Evolutionary conservation across 2,797 vertebrate species (phyloP), one percentile per base, ranked within the genome.

Genomic region (Serranus cabrilla): DNA sequence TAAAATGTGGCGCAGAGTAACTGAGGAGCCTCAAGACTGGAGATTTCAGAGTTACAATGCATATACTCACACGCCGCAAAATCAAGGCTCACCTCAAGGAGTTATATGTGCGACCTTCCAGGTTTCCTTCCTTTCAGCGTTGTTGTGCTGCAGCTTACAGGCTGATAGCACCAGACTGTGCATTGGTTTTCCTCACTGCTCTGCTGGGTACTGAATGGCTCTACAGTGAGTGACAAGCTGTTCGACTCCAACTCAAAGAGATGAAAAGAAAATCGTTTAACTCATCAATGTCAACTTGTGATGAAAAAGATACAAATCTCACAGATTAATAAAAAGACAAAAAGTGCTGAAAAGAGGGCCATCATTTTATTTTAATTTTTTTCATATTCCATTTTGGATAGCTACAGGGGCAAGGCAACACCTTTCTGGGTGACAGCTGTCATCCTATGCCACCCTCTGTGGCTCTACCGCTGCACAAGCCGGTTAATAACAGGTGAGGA

Each of bases 401-500:
- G 59, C 55, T 61, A n/a, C n/a, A 56, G 13, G 27, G 42, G 52
- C 23, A 60, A 61, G 1, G 20, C n/a, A 65, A 51, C 54, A 65
- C 60, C 16, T 65, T 39, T 57, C 51, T 58, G 3, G 52, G 21
- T 47, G 43, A 73, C 74, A 81, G 68, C 69, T 82, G 70, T 67
- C 70, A 10, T 34, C 43, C 25, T 7, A 0, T 43, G 57, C 74
- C 63, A 43, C 54, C 76, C 67, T 55, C 20, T 1, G 13, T 39
- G 72, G 5, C 52, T 49, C 42, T 42, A 66, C 55, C 47, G 18
- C 75, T 55, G 56, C 68, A 68, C 37, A 61, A 27, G 57, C 23
- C 45, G 56, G 21, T 46, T 73, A 14, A 47, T 71, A 71, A 70
- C 40, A 78, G 56, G 71, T 76, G 58, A 71, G 51, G 81, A 75